Base-by-base conservation (phyloP, 2,888 invertebrate species). In the Trissolcus brochymenae region DNA sequence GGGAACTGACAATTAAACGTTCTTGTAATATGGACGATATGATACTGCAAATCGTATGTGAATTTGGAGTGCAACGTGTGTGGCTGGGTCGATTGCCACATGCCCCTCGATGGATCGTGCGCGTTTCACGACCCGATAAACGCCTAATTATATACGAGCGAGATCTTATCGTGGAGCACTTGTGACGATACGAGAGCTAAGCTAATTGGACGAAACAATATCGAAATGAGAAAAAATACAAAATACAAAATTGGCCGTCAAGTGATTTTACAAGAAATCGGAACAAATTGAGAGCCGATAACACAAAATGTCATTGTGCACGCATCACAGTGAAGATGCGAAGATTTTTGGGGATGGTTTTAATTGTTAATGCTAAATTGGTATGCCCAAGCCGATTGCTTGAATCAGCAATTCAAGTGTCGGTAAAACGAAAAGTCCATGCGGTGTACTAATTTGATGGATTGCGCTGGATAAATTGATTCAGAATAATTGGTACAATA, bases 121-220 rank as follows among this genome's bases (percentile, higher is more conserved):
- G 67, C 67, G 75, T 76, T 35, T 75, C 66, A 57, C 71, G 81
- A 79, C 82, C 83, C 83, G 85, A 86, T 86, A 85, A 85, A 82
- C 82, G 82, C 81, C 85, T 86, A 87, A 86, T 87, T 87, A 85
- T 81, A 82, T 79, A 80, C 79, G 80, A 68, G 76, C 61, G 61
- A 67, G 81, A 82, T 82, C 76, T 82, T 81, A 82, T 81, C 82
- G 70, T n/a, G 40, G 61, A 54, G 78, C 81, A 81, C 82, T 84
- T 82, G 81, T 74, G 81, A 80, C 80, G 84, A 83, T 82, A 83
- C 81, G 79, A 76, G 76, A 82, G 79, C 81, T 81, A 82, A 85
- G 83, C 86, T 84, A 87, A 87, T 87, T 86, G 85, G 85, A 81
- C 81, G 82, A 79, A 78, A 81, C 78, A 81, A 79, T 81, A 74